Evolutionary conservation across 2,888 invertebrate genomes (phyloP).

Genomic region (Tipula helvola): DNA sequence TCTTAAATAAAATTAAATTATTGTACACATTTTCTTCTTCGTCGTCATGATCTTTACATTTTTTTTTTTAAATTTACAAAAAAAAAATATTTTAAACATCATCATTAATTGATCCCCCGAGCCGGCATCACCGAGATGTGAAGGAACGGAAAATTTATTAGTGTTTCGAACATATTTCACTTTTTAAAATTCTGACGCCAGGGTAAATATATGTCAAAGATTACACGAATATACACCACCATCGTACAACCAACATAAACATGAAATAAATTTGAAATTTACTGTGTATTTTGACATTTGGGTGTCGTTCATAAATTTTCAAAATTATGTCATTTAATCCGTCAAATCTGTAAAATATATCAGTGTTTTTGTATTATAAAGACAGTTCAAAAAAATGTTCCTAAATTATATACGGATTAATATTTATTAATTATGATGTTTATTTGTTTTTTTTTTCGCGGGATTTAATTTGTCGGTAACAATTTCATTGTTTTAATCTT

Average conservation of each 20-base stretch:
- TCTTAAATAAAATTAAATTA: not conserved
- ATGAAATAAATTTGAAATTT: not conserved
- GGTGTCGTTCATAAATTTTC: not conserved
- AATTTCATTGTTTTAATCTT: too few relatives aligned
- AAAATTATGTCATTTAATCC: not conserved
- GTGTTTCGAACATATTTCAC: not conserved
- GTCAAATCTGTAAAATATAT: not conserved
- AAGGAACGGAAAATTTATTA: not conserved
- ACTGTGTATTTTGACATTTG: not conserved
- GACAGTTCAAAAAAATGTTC: not conserved
- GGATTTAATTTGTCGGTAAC: not conserved
- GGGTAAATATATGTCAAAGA: not conserved
- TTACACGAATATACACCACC: not conserved
- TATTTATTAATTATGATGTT: not conserved
- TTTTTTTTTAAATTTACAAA: constrained; percentile 6
- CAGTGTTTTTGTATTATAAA: not conserved
- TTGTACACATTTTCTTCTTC: not conserved
- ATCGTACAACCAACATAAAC: not conserved
- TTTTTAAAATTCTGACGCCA: not conserved
- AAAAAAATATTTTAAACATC: not conserved
- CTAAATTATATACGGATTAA: not conserved
- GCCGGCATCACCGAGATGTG: not conserved
- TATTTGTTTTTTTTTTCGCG: not conserved
- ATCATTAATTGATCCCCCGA: constrained; percentile 5
- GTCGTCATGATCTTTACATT: not conserved